A percentile compares a stretch with the other conserved stretches of the same genome.
Evolutionary conservation across 2,888 invertebrate genomes (phyloP).

Genomic region (Epicampocera succincta): DNA sequence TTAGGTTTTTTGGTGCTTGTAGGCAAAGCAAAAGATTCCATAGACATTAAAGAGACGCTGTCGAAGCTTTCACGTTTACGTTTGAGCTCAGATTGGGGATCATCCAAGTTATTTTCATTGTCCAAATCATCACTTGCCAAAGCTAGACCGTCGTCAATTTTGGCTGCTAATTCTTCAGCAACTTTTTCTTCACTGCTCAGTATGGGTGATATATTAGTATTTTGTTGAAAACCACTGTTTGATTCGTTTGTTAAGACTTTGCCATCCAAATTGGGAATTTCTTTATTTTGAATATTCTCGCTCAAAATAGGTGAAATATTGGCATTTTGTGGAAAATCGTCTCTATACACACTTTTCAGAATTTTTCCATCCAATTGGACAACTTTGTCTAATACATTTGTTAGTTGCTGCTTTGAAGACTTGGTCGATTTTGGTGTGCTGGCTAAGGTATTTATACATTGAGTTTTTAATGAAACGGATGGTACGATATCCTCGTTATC

Average conservation of each 20-base stretch:
- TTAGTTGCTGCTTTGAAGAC: constrained; percentile 1
- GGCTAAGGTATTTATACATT: constrained; percentile 53
- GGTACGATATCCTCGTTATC: constrained; percentile 54
- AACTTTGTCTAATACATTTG: constrained; percentile 18
- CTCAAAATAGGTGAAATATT: constrained; percentile 79
- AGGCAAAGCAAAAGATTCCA: constrained; percentile 79
- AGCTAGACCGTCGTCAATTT: constrained; percentile 72
- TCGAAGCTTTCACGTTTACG: constrained; percentile 81
- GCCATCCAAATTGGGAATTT: constrained; percentile 60
- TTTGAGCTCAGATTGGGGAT: constrained; percentile 76
- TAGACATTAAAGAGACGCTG: constrained; percentile 79
- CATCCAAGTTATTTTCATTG: constrained; percentile 76
- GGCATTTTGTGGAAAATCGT: constrained; percentile 74
- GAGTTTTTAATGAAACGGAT: neutral
- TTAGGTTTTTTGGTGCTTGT: constrained; percentile 81
- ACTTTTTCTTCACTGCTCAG: constrained; percentile 69
- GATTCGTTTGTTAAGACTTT: constrained; percentile 67
- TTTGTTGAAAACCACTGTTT: constrained; percentile 74
- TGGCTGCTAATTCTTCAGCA: constrained; percentile 30
- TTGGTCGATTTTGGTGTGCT: constrained; percentile 72
- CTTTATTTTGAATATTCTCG: neutral
- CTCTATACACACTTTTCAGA: constrained; percentile 65
- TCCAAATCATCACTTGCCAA: constrained; percentile 71
- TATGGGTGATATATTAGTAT: constrained; percentile 79
- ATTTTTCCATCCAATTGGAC: constrained; percentile 67